Evolutionary conservation across 2,113 vertebrate genomes (phyloP), one percentile per base, ranked within the genome.

Genomic region (Lampris megalopsis): DNA sequence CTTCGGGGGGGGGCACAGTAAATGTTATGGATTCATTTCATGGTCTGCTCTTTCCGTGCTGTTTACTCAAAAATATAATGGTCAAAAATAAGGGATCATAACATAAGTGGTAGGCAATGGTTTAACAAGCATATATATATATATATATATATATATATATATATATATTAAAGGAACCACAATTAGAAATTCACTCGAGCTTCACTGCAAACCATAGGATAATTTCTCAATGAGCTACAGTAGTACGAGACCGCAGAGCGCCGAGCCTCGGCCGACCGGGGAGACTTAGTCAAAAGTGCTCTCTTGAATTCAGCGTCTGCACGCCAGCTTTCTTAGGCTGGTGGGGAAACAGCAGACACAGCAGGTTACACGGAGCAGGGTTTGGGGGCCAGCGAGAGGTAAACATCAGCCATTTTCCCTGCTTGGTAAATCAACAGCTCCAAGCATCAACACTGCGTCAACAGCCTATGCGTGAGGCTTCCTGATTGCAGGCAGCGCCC

Each of bases 371-470:
- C 56, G 61, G 68, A 85, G 71, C 75, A 63, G 78, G 49, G 68
- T 81, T 86, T 57, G 68, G 66, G 61, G 67, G 72, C 24, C 63
- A 82, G 78, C 10, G 41, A 68, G 75, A 80, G 81, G 78, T 85
- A 86, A 86, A 84, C 80, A 86, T 86, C 83, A 83, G 71, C 73
- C 78, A 65, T 65, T 82, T 77, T 10, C 48, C 56, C 68, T 77
- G 75, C 71, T 80, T 81, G 56, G 62, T 82, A 82, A 90, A 90
- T 75, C 47, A 86, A 89, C 76, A 82, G 85, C 81, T 88, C 63
- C 68, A 38, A 92, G 86, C 80, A 76, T 92, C 83, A 88, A 90
- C 86, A 88, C 49, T 77, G 70, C 70, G 60, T 83, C 75, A 75
- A 43, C 56, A 65, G 65, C 35, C 71, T 54, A 40, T 86, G 82